Conservation (phyloP, 1,140 invertebrate species). For the Drosophila rhopaloa region DNA sequence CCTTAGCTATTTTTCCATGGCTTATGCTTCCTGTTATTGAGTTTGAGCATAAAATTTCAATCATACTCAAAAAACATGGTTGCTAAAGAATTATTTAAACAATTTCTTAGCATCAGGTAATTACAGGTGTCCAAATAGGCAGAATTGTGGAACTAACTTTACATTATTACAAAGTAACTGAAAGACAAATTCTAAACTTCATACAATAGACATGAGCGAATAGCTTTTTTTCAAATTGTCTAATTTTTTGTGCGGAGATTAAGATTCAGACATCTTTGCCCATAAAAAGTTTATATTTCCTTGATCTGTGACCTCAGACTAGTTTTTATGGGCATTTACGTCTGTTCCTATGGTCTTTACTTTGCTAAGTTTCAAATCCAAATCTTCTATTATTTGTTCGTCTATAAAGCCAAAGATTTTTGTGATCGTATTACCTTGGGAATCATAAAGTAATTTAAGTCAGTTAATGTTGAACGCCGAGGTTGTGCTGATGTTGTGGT, state of each 20-base stretch:
- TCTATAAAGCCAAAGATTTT: not conserved
- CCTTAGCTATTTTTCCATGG: conserved; percentile 2
- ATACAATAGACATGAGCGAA: no score
- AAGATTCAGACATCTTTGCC: not conserved
- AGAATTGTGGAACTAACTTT: no score
- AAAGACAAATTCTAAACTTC: no score
- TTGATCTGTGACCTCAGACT: not conserved
- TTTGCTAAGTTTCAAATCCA: not conserved
- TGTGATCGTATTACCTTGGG: not conserved
- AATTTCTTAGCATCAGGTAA: no score
- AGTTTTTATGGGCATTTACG: not conserved
- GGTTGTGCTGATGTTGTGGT: not conserved
- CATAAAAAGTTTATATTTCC: conserved; percentile 1
- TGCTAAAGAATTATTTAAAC: not conserved
- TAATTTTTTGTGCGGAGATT: not conserved
- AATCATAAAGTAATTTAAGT: not conserved
- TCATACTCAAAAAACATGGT: not conserved
- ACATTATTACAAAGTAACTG: no score
- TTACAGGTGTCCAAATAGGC: not conserved
- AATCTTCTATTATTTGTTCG: not conserved
- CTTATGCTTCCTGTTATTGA: conserved; percentile 10
- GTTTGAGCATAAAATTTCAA: not conserved
- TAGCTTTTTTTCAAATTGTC: not conserved
- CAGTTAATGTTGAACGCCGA: not conserved
- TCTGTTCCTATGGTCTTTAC: not conserved